Conservation (phyloP, 2,888 invertebrate species). For the Papilio protenor region DNA sequence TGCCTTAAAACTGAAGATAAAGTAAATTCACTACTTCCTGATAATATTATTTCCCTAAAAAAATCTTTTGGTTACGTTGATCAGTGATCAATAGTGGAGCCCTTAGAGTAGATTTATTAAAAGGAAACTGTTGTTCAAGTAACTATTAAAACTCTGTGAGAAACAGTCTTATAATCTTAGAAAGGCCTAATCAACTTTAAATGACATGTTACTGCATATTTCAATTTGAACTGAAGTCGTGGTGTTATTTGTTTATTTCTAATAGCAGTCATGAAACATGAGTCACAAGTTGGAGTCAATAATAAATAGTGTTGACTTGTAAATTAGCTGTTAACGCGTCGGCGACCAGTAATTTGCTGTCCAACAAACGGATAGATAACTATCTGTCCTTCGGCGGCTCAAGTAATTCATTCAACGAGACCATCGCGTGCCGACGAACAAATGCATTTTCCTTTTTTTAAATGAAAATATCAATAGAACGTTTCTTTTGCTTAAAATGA, state of each 20-base stretch:
- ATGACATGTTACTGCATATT: too few relatives aligned
- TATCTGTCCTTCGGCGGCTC: constrained; percentile 35
- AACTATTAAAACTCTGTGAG: too few relatives aligned
- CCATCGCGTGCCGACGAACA: constrained; percentile 25
- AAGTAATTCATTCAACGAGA: constrained; percentile 30
- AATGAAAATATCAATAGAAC: neutral
- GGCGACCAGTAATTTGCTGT: constrained; percentile 32
- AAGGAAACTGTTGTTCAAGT: too few relatives aligned
- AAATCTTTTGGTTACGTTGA: too few relatives aligned
- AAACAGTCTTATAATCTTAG: too few relatives aligned
- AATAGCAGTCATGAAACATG: neutral
- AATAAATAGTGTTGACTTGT: constrained; percentile 25
- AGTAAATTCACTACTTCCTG: neutral
- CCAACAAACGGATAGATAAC: constrained; percentile 36
- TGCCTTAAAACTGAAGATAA: neutral
- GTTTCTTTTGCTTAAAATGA: neutral
- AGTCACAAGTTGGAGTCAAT: constrained; percentile 32
- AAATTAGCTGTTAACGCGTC: constrained; percentile 35
- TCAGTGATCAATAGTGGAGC: too few relatives aligned
- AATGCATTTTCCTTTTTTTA: constrained; percentile 20
- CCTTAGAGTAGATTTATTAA: neutral
- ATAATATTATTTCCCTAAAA: too few relatives aligned
- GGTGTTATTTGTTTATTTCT: neutral
- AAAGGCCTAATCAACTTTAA: neutral
- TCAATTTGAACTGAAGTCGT: constrained; percentile 5